Percentiles rank a stretch among this genome's conserved stretches.
Conservation (phyloP, 2,888 invertebrate species). For the Smittia aterrima region DNA sequence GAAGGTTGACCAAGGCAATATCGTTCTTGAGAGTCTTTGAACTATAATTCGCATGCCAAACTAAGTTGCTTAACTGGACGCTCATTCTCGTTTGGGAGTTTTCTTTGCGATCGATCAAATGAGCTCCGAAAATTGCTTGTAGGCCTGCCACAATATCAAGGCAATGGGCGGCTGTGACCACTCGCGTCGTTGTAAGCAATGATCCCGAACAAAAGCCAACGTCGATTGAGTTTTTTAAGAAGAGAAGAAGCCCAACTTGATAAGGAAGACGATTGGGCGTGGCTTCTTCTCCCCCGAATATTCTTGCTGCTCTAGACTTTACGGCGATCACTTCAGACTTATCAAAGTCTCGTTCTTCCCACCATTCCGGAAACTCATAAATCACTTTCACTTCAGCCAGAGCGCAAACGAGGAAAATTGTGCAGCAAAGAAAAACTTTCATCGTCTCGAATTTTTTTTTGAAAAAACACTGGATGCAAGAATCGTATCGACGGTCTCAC, state of each 20-base stretch:
- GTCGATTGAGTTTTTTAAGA: background rate
- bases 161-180: constrained; percentile 27
- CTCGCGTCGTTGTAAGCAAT: background rate
- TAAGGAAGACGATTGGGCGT: constrained; percentile 5
- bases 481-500: background rate
- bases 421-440: background rate
- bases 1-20: constrained; percentile 24
- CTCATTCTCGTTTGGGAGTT: background rate
- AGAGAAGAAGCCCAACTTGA: constrained; percentile 9
- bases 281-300: constrained; percentile 25
- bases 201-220: background rate
- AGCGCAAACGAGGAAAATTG: background rate
- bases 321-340: background rate
- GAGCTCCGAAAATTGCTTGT: background rate
- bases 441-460: background rate
- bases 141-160: background rate
- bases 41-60: background rate
- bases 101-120: background rate
- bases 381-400: background rate
- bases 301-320: background rate
- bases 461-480: no score
- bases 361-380: constrained; percentile 27
- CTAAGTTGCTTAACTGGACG: background rate
- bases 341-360: background rate
- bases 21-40: constrained; percentile 22